Evolutionary conservation across 2,888 invertebrate species (phyloP), one percentile per base, ranked within the genome.

Genomic region (Tenthredo livida): DNA sequence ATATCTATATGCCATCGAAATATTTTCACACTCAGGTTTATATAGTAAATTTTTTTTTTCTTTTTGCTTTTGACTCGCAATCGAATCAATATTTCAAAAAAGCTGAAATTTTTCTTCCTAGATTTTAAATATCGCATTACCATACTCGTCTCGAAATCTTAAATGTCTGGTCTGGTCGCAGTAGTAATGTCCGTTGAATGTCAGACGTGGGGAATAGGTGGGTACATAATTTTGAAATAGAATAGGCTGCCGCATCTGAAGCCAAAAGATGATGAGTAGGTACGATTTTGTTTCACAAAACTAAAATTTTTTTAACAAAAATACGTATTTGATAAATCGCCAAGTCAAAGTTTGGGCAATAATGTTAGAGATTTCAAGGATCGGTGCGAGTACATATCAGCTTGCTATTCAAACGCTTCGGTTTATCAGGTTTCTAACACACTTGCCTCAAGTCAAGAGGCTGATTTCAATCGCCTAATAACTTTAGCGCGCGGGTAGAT

Each of bases 161-260:
- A 15, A 65, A 17, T 67, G 33, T 67, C 67, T 72, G 15, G 72
- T 72, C 43, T n/a, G 43, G 21, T 2, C 21, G 37, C 9, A 67
- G 67, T 67, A 67, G 67, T 67, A 33, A 67, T 43, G 21, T 17
- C 21, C 29, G 29, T 77, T 54, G 54, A 54, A 77, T 77, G 77
- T 77, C 77, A 77, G 50, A 50, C 25, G 77, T 7, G 25, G 37
- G 43, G n/a, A 33, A 17, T 43, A 72, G 29, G 50, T 54, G 47
- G 29, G 77, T 77, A 54, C n/a, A n/a, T 77, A 33, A 77, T 50
- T 50, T 50, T 77, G 29, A 50, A 77, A 77, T 29, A 50, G 5
- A 29, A 5, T 50, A 15, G 15, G 29, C 12, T 12, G 17, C 29
- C 15, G 29, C 77, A 50, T 25, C 77, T 33, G 29, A 17, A 33